A percentile compares a stretch with the other conserved stretches of the same genome.
phyloP scores from a whole-genome alignment of 2,888 invertebrate species.

The Mesoligia furuncula region DNA sequence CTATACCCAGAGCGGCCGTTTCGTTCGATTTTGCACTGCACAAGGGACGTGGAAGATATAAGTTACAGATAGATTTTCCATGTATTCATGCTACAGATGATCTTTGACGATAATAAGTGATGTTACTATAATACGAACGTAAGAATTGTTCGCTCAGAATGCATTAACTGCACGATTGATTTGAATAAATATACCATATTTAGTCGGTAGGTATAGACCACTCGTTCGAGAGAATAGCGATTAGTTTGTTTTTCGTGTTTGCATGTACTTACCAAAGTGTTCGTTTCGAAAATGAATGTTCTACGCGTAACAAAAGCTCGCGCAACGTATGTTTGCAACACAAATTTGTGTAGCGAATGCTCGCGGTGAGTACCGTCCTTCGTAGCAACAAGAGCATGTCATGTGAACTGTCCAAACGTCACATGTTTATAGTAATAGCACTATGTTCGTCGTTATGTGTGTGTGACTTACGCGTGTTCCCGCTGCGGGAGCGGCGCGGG shows the following conservation, averaged over 20 bases:
- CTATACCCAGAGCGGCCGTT: conserved; percentile 78
- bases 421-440: not conserved
- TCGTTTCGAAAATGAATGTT: not conserved
- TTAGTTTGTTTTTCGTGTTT: not conserved
- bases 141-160: not conserved
- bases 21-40: conserved; percentile 78
- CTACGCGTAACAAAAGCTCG: not conserved
- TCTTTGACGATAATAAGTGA: not conserved
- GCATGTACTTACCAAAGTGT: not conserved
- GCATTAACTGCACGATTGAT: not conserved
- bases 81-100: not conserved
- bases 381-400: not conserved
- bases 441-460: not conserved
- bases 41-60: not conserved
- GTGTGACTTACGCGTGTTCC: conserved; percentile 47
- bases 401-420: too few species aligned
- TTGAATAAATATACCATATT: not conserved
- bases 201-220: not conserved
- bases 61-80: not conserved
- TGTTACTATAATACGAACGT: not conserved
- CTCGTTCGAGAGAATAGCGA: not conserved
- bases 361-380: not conserved
- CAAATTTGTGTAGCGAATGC: not conserved
- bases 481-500: conserved; percentile 24
- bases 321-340: not conserved